A percentile compares a stretch with the other conserved stretches of the same genome.
Conservation (phyloP, 2,888 invertebrate genomes). For the Phaonia tiefii region DNA sequence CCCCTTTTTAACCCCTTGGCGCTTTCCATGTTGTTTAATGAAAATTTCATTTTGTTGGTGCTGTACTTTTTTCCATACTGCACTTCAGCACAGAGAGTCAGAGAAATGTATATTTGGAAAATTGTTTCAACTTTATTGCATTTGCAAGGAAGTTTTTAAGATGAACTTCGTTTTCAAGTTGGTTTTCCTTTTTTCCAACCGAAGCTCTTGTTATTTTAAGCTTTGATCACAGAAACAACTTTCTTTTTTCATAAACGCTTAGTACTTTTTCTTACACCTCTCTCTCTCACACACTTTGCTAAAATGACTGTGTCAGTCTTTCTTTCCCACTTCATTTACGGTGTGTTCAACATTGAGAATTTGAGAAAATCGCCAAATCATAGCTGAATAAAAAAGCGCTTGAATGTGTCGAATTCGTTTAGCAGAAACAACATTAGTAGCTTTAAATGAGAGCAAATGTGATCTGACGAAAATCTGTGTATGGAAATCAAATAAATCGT, state of each 20-base stretch:
- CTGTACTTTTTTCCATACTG: constrained; percentile 53
- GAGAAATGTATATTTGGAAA: background rate
- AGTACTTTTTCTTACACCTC: too few relatives aligned
- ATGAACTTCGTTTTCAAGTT: constrained; percentile 22
- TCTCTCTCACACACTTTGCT: too few relatives aligned
- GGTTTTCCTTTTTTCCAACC: constrained; percentile 1
- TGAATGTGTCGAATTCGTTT: too few relatives aligned
- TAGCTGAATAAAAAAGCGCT: too few relatives aligned
- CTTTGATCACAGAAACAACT: constrained; percentile 57
- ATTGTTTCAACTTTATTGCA: background rate
- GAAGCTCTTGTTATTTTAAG: constrained; percentile 62
- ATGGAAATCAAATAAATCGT: too few relatives aligned
- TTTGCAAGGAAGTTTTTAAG: background rate
- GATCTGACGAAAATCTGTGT: too few relatives aligned
- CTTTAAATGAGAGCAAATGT: too few relatives aligned
- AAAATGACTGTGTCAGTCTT: too few relatives aligned
- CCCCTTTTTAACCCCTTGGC: too few relatives aligned
- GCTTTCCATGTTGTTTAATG: too few relatives aligned
- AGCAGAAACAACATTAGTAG: too few relatives aligned
- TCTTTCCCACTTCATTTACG: constrained; percentile 28
- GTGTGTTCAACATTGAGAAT: constrained; percentile 4
- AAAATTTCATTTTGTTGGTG: constrained; percentile 52
- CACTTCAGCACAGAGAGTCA: background rate
- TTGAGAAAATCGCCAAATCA: constrained; percentile 8
- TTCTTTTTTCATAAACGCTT: constrained; percentile 58